A percentile compares a stretch with the other conserved stretches of the same genome.
These are phyloP conservation scores for Ischnura elegans DNA, from an alignment of 2,888 invertebrate species.

Conservation along the genomic window DNA sequence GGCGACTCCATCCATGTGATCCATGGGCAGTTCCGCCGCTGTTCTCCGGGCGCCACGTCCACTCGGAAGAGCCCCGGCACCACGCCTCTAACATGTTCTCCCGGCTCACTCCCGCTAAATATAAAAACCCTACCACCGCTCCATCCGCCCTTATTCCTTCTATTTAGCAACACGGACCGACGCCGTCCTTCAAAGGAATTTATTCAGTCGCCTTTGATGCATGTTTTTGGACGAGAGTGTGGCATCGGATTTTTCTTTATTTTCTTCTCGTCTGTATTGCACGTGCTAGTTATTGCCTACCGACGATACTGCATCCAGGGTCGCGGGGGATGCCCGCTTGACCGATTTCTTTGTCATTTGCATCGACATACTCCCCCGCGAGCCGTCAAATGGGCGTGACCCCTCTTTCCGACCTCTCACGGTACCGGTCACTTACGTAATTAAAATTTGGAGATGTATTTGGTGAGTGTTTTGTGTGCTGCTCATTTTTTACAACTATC, in stretches of 20 bases:
- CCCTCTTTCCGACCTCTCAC: too few species aligned
- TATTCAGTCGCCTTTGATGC: neutral
- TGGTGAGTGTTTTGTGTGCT: too few species aligned
- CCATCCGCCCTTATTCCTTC: neutral
- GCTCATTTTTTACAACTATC: too few species aligned
- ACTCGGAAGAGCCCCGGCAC: conserved; percentile 20
- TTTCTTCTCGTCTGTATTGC: neutral
- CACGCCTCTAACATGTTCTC: conserved; percentile 59
- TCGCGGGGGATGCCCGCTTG: neutral
- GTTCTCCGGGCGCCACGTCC: conserved; percentile 14
- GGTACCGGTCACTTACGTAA: too few species aligned
- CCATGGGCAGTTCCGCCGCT: conserved; percentile 30
- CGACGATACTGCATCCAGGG: neutral
- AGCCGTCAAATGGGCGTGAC: too few species aligned
- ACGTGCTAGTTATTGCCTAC: neutral
- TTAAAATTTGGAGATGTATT: too few species aligned
- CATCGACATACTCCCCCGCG: too few species aligned
- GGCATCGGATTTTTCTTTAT: neutral
- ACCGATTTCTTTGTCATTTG: too few species aligned
- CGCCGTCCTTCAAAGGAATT: conserved; percentile 8
- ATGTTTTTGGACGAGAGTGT: neutral
- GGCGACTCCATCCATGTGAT: neutral
- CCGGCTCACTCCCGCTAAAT: neutral
- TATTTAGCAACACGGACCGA: neutral
- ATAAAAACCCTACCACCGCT: neutral